These are phyloP conservation scores for Campoplex capitator DNA, from an alignment of 2,888 invertebrate species.

Conservation along the genomic window DNA sequence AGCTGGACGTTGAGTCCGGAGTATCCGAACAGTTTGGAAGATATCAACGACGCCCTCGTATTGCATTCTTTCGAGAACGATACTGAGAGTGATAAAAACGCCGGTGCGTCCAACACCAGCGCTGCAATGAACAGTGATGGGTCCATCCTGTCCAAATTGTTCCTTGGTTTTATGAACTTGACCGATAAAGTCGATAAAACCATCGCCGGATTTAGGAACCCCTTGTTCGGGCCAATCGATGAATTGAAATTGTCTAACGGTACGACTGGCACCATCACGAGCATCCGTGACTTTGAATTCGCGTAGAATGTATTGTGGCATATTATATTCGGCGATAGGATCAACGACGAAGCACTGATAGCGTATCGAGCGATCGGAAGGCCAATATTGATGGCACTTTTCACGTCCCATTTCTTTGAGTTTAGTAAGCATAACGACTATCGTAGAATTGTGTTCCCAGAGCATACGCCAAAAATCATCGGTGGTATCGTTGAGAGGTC, in stretches of 20 bases:
- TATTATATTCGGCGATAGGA: conserved; percentile 99
- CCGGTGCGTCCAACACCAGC: conserved; percentile 99
- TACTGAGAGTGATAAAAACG: conserved; percentile 98
- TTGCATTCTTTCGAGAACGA: conserved; percentile 99
- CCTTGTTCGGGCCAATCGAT: conserved; percentile 98
- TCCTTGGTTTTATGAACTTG: conserved; percentile 99
- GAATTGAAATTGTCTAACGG: conserved; percentile 98
- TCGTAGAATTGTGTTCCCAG: conserved; percentile 99
- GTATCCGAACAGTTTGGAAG: conserved; percentile 99
- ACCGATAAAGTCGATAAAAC: conserved; percentile 99
- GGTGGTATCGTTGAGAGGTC: conserved; percentile 97
- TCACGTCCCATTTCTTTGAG: conserved; percentile 99
- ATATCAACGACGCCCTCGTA: conserved; percentile 99
- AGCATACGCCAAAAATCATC: conserved; percentile 99
- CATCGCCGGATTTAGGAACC: conserved; percentile 98
- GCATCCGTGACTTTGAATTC: conserved; percentile 99
- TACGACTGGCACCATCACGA: conserved; percentile 97
- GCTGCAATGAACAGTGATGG: conserved; percentile 98
- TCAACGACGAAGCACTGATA: conserved; percentile 99
- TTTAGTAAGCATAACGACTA: conserved; percentile 99
- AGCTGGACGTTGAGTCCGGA: conserved; percentile 98
- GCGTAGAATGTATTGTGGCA: conserved; percentile 99
- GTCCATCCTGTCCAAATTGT: conserved; percentile 99
- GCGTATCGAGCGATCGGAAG: conserved; percentile 97
- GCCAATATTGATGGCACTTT: conserved; percentile 99